These are phyloP conservation scores for Mythimna lalbum DNA, from an alignment of 2,888 invertebrate genomes.

Conservation along the genomic window DNA sequence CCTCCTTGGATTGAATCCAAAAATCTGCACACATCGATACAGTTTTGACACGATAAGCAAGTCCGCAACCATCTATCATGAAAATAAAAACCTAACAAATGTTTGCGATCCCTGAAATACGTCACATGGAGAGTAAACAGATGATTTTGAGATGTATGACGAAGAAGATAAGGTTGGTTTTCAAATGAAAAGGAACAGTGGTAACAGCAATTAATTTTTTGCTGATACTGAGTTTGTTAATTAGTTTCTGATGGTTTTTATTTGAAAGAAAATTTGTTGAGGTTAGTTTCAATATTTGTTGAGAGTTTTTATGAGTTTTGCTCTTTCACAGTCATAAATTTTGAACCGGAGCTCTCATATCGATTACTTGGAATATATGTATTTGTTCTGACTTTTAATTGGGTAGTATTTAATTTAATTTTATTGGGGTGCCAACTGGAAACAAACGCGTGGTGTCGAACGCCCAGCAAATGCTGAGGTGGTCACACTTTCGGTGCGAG, in stretches of 20 bases:
- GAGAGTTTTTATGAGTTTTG: neutral
- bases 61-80: slow-evolving; percentile 38
- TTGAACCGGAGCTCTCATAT: neutral
- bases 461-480: too few species aligned
- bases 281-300: slow-evolving; percentile 9
- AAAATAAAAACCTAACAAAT: slow-evolving; percentile 30
- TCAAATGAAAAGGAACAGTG: neutral
- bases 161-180: neutral
- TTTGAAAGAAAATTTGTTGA: slow-evolving; percentile 28
- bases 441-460: too few species aligned
- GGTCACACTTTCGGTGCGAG: too few species aligned
- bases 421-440: too few species aligned
- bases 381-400: neutral
- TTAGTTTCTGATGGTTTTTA: slow-evolving; percentile 42
- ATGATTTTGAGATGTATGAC: neutral
- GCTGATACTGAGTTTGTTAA: slow-evolving; percentile 41
- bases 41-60: slow-evolving; percentile 40
- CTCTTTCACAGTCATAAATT: neutral
- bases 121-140: neutral
- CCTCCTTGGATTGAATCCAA: neutral
- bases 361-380: neutral
- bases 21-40: slow-evolving; percentile 26
- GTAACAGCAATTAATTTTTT: slow-evolving; percentile 35
- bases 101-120: slow-evolving; percentile 20
- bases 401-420: neutral